phyloP scores from a whole-genome alignment of 2,113 vertebrate genomes.

The Sapajus apella region DNA sequence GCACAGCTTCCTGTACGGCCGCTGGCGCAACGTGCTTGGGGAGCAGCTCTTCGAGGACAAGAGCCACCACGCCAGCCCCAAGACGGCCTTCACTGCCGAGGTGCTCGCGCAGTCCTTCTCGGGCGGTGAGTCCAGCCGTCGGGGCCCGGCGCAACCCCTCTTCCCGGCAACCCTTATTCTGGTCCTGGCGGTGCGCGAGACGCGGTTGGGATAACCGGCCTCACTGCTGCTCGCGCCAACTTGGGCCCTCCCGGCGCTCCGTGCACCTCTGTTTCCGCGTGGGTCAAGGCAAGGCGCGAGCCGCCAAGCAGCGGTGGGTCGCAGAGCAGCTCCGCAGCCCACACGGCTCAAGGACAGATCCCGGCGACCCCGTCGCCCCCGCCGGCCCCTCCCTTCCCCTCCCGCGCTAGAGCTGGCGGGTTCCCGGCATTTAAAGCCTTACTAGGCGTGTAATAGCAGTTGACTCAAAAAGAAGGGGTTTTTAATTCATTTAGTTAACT shows the following conservation, averaged over 20 bases:
- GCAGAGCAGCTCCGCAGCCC: neutral
- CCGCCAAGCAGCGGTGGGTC: neutral
- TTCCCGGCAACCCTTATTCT: neutral
- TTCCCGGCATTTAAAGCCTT: conserved; percentile 77
- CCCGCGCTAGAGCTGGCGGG: conserved; percentile 50
- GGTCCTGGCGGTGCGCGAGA: rapidly evolving
- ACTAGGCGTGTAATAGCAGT: conserved; percentile 90
- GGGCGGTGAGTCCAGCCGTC: conserved; percentile 88
- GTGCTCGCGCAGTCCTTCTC: conserved; percentile 97
- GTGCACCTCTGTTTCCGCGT: neutral
- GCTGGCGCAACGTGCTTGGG: conserved; percentile 96
- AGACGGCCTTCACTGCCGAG: conserved; percentile 97
- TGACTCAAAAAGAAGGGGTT: conserved; percentile 90
- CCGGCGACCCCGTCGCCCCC: neutral
- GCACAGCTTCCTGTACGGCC: conserved; percentile 97
- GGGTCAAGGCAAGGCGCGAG: too few relatives aligned
- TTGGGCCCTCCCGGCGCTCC: rapidly evolving
- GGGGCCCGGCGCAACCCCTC: neutral
- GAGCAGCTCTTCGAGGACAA: conserved; percentile 95
- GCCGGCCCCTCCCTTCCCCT: neutral
- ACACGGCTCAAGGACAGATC: neutral
- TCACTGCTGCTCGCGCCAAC: rapidly evolving
- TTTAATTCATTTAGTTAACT: conserved; percentile 99
- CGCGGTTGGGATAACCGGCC: neutral
- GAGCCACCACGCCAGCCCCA: conserved; percentile 86